These are phyloP conservation scores for Trichopria drosophilae DNA, from an alignment of 2,888 invertebrate genomes.

Conservation along the genomic window DNA sequence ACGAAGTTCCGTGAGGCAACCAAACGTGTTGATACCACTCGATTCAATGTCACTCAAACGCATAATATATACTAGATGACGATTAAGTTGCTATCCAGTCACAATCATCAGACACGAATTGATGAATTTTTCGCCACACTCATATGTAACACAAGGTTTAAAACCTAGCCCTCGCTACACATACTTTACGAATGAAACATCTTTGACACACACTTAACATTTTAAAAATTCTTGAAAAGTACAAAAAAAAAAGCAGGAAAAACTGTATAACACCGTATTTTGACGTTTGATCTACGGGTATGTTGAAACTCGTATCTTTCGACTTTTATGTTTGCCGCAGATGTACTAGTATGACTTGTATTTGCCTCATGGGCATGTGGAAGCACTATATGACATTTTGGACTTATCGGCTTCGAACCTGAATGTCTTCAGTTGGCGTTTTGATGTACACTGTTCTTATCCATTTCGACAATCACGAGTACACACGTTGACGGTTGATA, in stretches of 20 bases:
- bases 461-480: no score
- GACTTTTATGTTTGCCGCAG: constrained; percentile 3
- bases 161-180: constrained; percentile 31
- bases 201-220: constrained; percentile 31
- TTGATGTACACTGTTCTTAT: no score
- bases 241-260: constrained; percentile 19
- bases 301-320: constrained; percentile 10
- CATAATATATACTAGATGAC: constrained; percentile 31
- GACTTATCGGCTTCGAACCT: no score
- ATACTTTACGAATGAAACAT: constrained; percentile 28
- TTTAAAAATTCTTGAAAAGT: constrained; percentile 24
- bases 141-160: constrained; percentile 30
- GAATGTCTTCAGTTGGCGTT: no score
- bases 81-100: constrained; percentile 35
- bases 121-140: constrained; percentile 31
- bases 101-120: constrained; percentile 30
- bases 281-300: constrained; percentile 2
- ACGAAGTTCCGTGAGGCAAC: constrained; percentile 30
- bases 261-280: constrained; percentile 15
- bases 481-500: no score
- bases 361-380: no score
- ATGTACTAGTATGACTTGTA: no score
- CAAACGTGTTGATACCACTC: constrained; percentile 28
- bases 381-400: no score
- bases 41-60: constrained; percentile 30